phyloP scores from a whole-genome alignment of 2,113 vertebrate species.

The Hydrochoerus hydrochaeris region DNA sequence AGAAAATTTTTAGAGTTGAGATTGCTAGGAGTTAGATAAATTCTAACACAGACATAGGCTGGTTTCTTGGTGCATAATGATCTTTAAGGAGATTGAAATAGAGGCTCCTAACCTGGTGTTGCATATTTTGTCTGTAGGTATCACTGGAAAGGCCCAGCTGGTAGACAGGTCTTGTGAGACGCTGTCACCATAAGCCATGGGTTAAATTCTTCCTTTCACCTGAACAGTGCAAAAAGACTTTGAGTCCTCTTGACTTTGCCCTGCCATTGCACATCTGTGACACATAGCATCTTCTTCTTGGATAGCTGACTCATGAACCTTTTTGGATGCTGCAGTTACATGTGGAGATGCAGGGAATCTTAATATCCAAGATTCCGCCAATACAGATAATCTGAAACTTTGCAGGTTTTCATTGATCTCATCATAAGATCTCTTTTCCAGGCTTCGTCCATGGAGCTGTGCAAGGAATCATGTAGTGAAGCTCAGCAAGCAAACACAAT shows the following conservation, averaged over 20 bases:
- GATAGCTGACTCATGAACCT: neutral
- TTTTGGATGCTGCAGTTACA: neutral
- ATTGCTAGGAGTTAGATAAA: neutral
- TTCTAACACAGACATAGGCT: neutral
- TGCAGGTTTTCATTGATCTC: neutral
- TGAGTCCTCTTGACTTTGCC: neutral
- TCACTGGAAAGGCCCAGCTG: neutral
- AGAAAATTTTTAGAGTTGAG: neutral
- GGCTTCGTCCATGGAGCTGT: neutral
- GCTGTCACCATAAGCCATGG: neutral
- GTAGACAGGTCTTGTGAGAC: neutral
- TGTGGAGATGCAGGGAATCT: neutral
- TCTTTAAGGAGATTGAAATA: neutral
- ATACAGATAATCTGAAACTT: neutral
- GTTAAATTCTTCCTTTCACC: no score
- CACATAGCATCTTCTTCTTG: neutral
- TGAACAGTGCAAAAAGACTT: neutral
- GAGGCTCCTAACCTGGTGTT: neutral
- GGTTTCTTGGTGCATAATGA: neutral
- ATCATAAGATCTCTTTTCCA: neutral
- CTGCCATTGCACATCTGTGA: neutral
- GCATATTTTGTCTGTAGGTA: neutral
- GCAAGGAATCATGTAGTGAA: neutral
- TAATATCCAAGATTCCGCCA: neutral
- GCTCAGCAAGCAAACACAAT: neutral